A percentile compares a stretch with the other conserved stretches of the same genome.
These are phyloP conservation scores for Poeciliopsis retropinna DNA, from an alignment of 2,113 vertebrate genomes.

Conservation along the genomic window DNA sequence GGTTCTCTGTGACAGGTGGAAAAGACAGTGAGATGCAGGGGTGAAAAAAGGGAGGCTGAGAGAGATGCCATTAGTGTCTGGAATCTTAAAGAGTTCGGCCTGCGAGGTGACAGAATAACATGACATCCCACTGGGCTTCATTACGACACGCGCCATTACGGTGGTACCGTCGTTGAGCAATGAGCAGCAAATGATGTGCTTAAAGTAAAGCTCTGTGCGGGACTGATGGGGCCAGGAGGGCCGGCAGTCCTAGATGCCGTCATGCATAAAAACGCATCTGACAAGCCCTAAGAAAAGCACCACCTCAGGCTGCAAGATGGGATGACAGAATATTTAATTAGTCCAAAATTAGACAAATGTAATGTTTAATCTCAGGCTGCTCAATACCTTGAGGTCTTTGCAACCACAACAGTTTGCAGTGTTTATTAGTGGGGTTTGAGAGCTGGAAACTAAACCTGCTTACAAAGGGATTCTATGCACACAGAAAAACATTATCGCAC, in stretches of 20 bases:
- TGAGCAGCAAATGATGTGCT: constrained; percentile 66
- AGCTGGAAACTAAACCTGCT: constrained; percentile 35
- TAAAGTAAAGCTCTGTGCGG: constrained; percentile 51
- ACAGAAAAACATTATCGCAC: constrained; percentile 67
- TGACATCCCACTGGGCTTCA: constrained; percentile 69
- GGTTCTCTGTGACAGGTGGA: constrained; percentile 61
- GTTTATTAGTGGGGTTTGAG: constrained; percentile 18
- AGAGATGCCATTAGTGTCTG: constrained; percentile 36
- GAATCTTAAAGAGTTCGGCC: constrained; percentile 34
- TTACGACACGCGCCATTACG: constrained; percentile 61
- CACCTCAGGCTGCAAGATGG: constrained; percentile 53
- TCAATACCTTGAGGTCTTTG: constrained; percentile 54
- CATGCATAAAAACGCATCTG: constrained; percentile 68
- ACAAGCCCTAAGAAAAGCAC: constrained; percentile 62
- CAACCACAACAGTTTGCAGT: constrained; percentile 52
- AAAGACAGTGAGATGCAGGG: constrained; percentile 19
- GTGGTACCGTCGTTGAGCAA: constrained; percentile 41
- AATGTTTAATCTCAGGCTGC: constrained; percentile 59
- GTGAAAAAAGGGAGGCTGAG: constrained; percentile 12
- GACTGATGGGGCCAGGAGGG: constrained; percentile 61
- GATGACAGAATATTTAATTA: constrained; percentile 70
- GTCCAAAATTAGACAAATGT: constrained; percentile 67
- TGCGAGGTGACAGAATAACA: constrained; percentile 68
- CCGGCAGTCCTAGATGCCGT: constrained; percentile 39
- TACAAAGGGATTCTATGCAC: constrained; percentile 51